These are phyloP conservation scores for Synanthedon tipuliformis DNA, from an alignment of 2,888 invertebrate genomes.

Conservation along the genomic window DNA sequence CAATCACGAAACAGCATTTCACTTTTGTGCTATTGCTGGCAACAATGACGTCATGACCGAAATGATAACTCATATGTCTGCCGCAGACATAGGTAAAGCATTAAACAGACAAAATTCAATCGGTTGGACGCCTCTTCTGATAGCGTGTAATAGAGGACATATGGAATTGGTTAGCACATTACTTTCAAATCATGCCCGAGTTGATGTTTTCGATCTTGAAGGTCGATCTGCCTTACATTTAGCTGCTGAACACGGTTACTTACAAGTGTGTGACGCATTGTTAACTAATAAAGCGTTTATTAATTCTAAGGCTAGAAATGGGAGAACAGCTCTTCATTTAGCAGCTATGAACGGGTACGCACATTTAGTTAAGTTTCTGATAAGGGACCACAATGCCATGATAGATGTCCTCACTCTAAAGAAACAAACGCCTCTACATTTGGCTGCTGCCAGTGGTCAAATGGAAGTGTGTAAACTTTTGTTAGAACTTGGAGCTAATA, in stretches of 20 bases:
- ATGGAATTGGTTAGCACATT: slow-evolving; percentile 92
- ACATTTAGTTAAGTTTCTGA: slow-evolving; percentile 89
- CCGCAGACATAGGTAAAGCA: slow-evolving; percentile 91
- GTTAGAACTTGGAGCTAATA: slow-evolving; percentile 92
- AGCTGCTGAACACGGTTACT: slow-evolving; percentile 93
- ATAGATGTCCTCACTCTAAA: slow-evolving; percentile 95
- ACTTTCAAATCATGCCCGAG: slow-evolving; percentile 93
- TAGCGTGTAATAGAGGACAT: slow-evolving; percentile 96
- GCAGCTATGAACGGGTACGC: slow-evolving; percentile 97
- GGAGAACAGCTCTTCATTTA: slow-evolving; percentile 95
- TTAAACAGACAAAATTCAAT: slow-evolving; percentile 94
- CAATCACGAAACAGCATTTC: slow-evolving; percentile 93
- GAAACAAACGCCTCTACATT: slow-evolving; percentile 97
- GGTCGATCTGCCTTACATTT: slow-evolving; percentile 94
- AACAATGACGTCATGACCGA: slow-evolving; percentile 95
- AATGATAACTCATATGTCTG: slow-evolving; percentile 91
- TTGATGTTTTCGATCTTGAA: slow-evolving; percentile 98
- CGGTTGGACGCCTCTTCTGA: slow-evolving; percentile 96
- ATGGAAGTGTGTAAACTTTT: slow-evolving; percentile 94
- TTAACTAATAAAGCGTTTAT: slow-evolving; percentile 98
- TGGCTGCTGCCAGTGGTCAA: slow-evolving; percentile 96
- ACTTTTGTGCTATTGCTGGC: slow-evolving; percentile 94
- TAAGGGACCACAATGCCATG: slow-evolving; percentile 94
- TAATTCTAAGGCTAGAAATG: slow-evolving; percentile 97
- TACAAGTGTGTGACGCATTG: slow-evolving; percentile 89